Percentiles rank a stretch among this genome's conserved stretches.
Conservation (phyloP, 1,140 invertebrate genomes). For the Drosophila kikkawai region DNA sequence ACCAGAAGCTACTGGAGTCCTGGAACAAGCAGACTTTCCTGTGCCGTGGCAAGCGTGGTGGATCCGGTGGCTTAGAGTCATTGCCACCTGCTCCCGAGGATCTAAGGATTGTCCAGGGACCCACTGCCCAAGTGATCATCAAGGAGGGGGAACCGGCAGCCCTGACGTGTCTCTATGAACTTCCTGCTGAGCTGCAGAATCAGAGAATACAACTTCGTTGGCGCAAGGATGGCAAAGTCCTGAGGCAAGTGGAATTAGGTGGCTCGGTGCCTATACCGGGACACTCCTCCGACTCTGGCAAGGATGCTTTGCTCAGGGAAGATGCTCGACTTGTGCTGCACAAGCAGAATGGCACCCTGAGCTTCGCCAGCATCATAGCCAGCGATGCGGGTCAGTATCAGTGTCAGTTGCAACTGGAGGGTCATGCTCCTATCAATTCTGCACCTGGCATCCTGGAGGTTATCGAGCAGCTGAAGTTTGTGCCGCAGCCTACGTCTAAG, state of each 20-base stretch:
- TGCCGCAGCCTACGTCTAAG: conserved; percentile 91
- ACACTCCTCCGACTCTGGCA: conserved; percentile 49
- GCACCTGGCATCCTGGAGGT: conserved; percentile 78
- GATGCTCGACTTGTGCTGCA: conserved; percentile 70
- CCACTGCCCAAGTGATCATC: conserved; percentile 86
- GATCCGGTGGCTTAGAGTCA: conserved; percentile 35
- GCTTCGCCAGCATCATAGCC: conserved; percentile 72
- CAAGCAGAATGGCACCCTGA: conserved; percentile 76
- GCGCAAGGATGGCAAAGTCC: conserved; percentile 89
- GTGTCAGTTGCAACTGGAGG: conserved; percentile 76
- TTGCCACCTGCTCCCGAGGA: conserved; percentile 45
- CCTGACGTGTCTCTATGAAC: conserved; percentile 88
- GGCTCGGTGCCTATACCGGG: conserved; percentile 43
- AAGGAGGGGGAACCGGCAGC: conserved; percentile 89
- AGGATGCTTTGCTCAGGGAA: conserved; percentile 67
- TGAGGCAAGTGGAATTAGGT: conserved; percentile 86
- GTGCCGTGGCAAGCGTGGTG: conserved; percentile 76
- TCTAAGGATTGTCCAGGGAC: conserved; percentile 84
- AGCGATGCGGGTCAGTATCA: conserved; percentile 81
- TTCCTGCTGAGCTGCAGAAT: conserved; percentile 85
- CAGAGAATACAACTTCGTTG: conserved; percentile 87
- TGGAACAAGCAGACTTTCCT: conserved; percentile 86
- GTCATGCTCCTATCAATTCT: conserved; percentile 57
- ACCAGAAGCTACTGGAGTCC: conserved; percentile 86
- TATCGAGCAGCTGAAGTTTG: conserved; percentile 93